Evolutionary conservation across 2,797 vertebrate species (phyloP).

Genomic region (Anabacerthia variegaticeps): DNA sequence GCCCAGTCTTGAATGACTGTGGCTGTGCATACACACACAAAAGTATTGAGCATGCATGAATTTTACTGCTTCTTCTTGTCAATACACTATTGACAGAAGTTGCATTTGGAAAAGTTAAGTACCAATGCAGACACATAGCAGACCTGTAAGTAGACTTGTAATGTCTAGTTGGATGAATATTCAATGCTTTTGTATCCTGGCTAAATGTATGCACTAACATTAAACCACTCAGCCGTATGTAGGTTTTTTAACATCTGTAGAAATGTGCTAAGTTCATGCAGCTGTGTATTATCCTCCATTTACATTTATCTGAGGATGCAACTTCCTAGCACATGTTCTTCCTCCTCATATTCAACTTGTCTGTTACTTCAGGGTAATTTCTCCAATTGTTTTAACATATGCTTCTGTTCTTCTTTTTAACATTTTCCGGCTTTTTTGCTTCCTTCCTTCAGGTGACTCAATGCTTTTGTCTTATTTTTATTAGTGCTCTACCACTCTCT

Average conservation of each 20-base stretch:
- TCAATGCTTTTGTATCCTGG: background rate
- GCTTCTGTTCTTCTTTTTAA: background rate
- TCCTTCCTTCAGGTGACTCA: background rate
- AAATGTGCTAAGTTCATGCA: background rate
- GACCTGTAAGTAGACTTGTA: background rate
- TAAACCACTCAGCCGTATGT: background rate
- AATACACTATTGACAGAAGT: background rate
- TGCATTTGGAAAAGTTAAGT: background rate
- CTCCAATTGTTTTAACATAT: background rate
- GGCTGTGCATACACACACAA: background rate
- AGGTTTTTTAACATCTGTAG: background rate
- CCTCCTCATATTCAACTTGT: background rate
- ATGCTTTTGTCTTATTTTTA: background rate
- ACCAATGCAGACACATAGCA: background rate
- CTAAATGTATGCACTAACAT: background rate
- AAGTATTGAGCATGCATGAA: background rate
- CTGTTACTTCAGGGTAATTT: background rate
- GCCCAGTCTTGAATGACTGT: background rate
- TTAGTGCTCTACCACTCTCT: background rate
- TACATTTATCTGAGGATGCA: background rate
- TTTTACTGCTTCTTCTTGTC: background rate
- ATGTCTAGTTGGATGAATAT: background rate
- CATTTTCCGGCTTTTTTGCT: background rate
- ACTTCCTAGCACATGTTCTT: background rate
- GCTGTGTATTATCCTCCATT: background rate